A percentile compares a stretch with the other conserved stretches of the same genome.
These are phyloP conservation scores for Scaptomyza polygonia DNA, from an alignment of 2,888 invertebrate species.

Conservation along the genomic window DNA sequence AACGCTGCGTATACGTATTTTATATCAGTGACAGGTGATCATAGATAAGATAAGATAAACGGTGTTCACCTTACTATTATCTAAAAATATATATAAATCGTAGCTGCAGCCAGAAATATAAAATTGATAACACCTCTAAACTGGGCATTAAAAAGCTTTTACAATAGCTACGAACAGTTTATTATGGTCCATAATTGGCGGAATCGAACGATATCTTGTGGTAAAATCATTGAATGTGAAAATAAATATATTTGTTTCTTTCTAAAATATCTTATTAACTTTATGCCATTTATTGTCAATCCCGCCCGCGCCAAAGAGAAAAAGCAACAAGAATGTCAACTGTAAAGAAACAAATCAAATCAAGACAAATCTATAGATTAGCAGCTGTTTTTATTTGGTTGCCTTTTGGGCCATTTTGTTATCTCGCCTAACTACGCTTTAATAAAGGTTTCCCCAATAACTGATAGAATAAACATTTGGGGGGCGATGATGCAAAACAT, in stretches of 20 bases:
- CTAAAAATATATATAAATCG: background rate
- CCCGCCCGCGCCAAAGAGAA: background rate
- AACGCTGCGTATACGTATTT: conserved; percentile 26
- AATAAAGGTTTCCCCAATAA: conserved; percentile 61
- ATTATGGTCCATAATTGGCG: background rate
- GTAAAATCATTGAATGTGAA: no score
- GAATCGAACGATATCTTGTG: background rate
- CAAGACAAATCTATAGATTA: conserved; percentile 64
- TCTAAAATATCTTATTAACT: background rate
- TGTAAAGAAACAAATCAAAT: conserved; percentile 65
- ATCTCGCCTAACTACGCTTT: conserved; percentile 70
- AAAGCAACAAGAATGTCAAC: conserved; percentile 17
- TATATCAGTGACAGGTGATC: conserved; percentile 48
- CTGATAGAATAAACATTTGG: conserved; percentile 65
- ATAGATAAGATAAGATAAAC: conserved; percentile 14
- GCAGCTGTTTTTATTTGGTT: conserved; percentile 54
- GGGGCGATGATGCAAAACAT: conserved; percentile 58
- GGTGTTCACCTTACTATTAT: conserved; percentile 14
- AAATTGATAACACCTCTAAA: conserved; percentile 37
- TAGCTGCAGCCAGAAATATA: conserved; percentile 14
- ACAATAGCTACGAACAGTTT: conserved; percentile 25
- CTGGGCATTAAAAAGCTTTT: conserved; percentile 35
- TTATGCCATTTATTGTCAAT: background rate
- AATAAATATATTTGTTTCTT: no score
- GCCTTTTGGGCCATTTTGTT: conserved; percentile 39